These are phyloP conservation scores for Rhynchonycteris naso DNA, from an alignment of 2,797 vertebrate genomes.

Conservation along the genomic window DNA sequence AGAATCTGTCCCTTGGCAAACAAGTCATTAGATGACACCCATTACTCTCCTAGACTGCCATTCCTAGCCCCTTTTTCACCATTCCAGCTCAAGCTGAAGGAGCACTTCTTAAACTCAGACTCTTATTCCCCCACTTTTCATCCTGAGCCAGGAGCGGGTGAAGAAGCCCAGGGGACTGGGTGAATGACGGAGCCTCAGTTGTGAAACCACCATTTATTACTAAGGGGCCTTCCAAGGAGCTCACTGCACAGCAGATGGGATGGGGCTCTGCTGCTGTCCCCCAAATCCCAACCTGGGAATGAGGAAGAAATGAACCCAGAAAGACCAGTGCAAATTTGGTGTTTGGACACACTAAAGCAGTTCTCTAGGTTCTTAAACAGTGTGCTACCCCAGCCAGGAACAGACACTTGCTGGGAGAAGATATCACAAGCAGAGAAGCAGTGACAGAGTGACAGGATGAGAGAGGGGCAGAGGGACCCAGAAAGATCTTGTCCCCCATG, in stretches of 20 bases:
- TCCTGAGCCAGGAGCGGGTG: neutral
- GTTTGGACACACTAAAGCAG: conserved; percentile 28
- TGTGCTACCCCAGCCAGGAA: conserved; percentile 51
- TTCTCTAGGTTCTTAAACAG: conserved; percentile 63
- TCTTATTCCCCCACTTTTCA: conserved; percentile 22
- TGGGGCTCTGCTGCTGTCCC: neutral
- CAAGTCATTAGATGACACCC: conserved; percentile 38
- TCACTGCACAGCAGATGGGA: neutral
- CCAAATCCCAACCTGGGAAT: neutral
- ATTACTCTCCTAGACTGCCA: neutral
- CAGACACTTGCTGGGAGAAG: conserved; percentile 43
- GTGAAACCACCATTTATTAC: conserved; percentile 74
- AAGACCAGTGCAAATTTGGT: conserved; percentile 59
- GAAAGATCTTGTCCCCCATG: conserved; percentile 60
- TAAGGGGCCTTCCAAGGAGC: conserved; percentile 49
- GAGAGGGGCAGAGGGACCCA: conserved; percentile 65
- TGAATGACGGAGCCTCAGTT: conserved; percentile 65
- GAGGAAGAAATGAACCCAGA: neutral
- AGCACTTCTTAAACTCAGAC: neutral
- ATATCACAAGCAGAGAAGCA: neutral
- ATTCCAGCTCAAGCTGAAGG: conserved; percentile 19
- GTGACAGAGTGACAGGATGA: conserved; percentile 47
- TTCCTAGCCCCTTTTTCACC: neutral
- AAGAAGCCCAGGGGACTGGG: conserved; percentile 45
- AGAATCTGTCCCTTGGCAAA: conserved; percentile 48